Conservation (phyloP, 1,140 invertebrate genomes). For the Dendroctonus ponderosae region DNA sequence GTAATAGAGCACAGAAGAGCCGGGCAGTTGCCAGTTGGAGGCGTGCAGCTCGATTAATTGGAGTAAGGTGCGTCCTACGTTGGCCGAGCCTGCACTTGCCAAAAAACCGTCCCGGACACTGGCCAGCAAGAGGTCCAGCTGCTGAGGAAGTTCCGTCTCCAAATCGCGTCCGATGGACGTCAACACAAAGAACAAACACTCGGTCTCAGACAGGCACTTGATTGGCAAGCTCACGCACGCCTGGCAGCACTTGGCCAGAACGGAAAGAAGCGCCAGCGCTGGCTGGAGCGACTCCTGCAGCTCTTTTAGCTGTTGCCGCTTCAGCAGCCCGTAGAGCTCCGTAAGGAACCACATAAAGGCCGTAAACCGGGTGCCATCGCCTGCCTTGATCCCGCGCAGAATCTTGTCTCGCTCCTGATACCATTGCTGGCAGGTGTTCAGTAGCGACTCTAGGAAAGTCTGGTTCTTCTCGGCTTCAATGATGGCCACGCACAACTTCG, state of each 20-base stretch:
- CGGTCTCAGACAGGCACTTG: constrained; percentile 75
- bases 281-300: constrained; percentile 68
- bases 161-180: constrained; percentile 83
- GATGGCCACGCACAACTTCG: constrained; percentile 77
- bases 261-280: constrained; percentile 70
- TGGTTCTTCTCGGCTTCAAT: constrained; percentile 83
- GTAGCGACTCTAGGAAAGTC: constrained; percentile 82
- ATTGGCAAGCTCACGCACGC: constrained; percentile 77
- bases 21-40: constrained; percentile 83
- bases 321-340: constrained; percentile 84
- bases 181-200: constrained; percentile 82
- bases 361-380: constrained; percentile 66
- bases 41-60: constrained; percentile 87
- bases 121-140: constrained; percentile 72
- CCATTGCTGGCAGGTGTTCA: constrained; percentile 88
- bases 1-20: constrained; percentile 85
- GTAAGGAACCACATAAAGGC: constrained; percentile 85
- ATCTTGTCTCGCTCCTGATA: constrained; percentile 80
- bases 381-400: constrained; percentile 52
- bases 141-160: constrained; percentile 74
- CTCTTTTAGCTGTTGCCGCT: constrained; percentile 68
- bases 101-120: constrained; percentile 83
- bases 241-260: constrained; percentile 81
- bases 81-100: constrained; percentile 61
- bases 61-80: constrained; percentile 75